phyloP scores from a whole-genome alignment of 2,888 invertebrate species.

The Acanthopleura granulata region DNA sequence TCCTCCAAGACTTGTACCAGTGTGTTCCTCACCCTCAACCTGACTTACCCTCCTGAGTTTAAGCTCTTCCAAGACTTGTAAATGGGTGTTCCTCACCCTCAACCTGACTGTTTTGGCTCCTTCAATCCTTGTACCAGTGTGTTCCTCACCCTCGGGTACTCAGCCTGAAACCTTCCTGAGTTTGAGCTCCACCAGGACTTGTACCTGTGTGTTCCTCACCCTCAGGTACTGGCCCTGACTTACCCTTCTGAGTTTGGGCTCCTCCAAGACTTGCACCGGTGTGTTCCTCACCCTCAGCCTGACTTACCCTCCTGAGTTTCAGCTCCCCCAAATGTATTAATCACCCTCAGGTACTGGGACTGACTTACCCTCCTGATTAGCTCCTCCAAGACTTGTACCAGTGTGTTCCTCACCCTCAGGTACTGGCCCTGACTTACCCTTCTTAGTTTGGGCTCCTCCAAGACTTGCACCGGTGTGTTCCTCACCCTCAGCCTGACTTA shows the following conservation, averaged over 20 bases:
- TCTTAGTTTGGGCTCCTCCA: slow-evolving; percentile 45
- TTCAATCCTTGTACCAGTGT: slow-evolving; percentile 40
- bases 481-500: slow-evolving; percentile 40
- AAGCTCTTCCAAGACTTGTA: slow-evolving; percentile 45
- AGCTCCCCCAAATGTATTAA: slow-evolving; percentile 44
- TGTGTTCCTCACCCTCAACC: no score
- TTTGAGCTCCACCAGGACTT: slow-evolving; percentile 46
- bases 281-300: slow-evolving; percentile 29
- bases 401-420: slow-evolving; percentile 34
- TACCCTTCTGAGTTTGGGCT: slow-evolving; percentile 38
- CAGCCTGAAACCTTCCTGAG: slow-evolving; percentile 38
- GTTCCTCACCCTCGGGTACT: slow-evolving; percentile 38
- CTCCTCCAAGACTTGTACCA: slow-evolving; percentile 46
- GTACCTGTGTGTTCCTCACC: slow-evolving; percentile 36
- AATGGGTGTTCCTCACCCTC: slow-evolving; percentile 34
- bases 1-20: no score
- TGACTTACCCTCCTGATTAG: no score
- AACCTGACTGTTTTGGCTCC: slow-evolving; percentile 40
- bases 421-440: slow-evolving; percentile 39
- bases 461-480: slow-evolving; percentile 35
- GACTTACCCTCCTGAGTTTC: slow-evolving; percentile 38
- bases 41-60: slow-evolving; percentile 40
- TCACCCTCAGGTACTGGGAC: slow-evolving; percentile 37
- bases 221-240: slow-evolving; percentile 37
- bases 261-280: slow-evolving; percentile 42